Conservation (phyloP, 2,888 invertebrate genomes). For the Gerris lacustris region DNA sequence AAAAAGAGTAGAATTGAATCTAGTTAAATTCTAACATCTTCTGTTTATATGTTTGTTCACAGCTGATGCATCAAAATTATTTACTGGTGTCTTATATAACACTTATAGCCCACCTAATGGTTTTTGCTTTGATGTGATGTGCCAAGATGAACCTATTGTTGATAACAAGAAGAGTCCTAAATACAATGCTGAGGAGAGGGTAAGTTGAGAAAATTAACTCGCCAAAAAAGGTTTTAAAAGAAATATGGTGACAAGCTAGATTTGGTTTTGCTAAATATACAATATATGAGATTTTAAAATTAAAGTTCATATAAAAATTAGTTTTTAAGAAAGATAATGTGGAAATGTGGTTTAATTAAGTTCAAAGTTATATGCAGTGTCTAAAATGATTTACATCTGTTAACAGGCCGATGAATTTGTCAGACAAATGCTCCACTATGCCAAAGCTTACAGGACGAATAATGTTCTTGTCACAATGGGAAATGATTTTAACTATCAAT, state of each 20-base stretch:
- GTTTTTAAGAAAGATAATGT: background rate
- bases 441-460: conserved; percentile 49
- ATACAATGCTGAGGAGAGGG: conserved; percentile 66
- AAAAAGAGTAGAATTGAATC: no score
- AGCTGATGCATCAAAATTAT: conserved; percentile 40
- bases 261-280: no score
- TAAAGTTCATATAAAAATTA: background rate
- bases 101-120: conserved; percentile 74
- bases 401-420: conserved; percentile 41
- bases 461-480: conserved; percentile 82
- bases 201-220: conserved; percentile 34
- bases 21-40: no score
- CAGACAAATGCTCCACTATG: conserved; percentile 45
- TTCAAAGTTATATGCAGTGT: no score
- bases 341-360: no score
- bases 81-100: conserved; percentile 72
- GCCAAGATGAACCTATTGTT: conserved; percentile 71
- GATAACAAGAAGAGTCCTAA: conserved; percentile 68
- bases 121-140: conserved; percentile 85
- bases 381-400: conserved; percentile 23
- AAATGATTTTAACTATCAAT: conserved; percentile 76
- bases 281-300: background rate
- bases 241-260: no score
- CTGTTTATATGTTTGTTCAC: background rate
- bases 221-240: background rate